phyloP scores from a whole-genome alignment of 2,113 vertebrate genomes.

The Anarrhichthys ocellatus region DNA sequence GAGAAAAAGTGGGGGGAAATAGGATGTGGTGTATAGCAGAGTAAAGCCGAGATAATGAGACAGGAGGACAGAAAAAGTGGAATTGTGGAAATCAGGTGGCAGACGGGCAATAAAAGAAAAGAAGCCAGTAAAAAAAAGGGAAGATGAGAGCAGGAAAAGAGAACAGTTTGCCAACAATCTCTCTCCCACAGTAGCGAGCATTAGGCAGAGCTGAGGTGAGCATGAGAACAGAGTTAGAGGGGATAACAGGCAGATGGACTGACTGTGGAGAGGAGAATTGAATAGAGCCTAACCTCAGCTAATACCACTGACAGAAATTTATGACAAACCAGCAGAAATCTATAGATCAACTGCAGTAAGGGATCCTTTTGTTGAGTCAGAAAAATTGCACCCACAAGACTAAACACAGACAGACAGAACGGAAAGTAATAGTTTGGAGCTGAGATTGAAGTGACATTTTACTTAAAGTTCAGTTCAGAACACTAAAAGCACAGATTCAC shows the following conservation, averaged over 20 bases:
- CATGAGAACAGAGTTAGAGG: constrained; percentile 73
- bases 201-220: constrained; percentile 65
- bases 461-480: constrained; percentile 24
- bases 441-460: constrained; percentile 17
- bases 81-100: constrained; percentile 32
- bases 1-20: background rate
- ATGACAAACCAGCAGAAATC: constrained; percentile 77
- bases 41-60: constrained; percentile 68
- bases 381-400: constrained; percentile 66
- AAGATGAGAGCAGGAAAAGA: constrained; percentile 45
- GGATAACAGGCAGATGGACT: constrained; percentile 79
- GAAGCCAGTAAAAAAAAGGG: constrained; percentile 25
- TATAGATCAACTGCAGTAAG: constrained; percentile 65
- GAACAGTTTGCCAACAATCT: constrained; percentile 65
- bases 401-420: constrained; percentile 37
- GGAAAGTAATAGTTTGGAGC: constrained; percentile 41
- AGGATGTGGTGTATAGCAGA: constrained; percentile 39
- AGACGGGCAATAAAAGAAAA: constrained; percentile 49
- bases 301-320: constrained; percentile 74
- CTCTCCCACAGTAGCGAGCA: constrained; percentile 57
- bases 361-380: constrained; percentile 66
- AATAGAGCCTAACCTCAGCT: constrained; percentile 75
- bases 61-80: constrained; percentile 24
- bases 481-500: constrained; percentile 3
- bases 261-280: constrained; percentile 78